A percentile compares a stretch with the other conserved stretches of the same genome.
Conservation (phyloP, 2,797 vertebrate genomes). For the Rhynchonycteris naso region DNA sequence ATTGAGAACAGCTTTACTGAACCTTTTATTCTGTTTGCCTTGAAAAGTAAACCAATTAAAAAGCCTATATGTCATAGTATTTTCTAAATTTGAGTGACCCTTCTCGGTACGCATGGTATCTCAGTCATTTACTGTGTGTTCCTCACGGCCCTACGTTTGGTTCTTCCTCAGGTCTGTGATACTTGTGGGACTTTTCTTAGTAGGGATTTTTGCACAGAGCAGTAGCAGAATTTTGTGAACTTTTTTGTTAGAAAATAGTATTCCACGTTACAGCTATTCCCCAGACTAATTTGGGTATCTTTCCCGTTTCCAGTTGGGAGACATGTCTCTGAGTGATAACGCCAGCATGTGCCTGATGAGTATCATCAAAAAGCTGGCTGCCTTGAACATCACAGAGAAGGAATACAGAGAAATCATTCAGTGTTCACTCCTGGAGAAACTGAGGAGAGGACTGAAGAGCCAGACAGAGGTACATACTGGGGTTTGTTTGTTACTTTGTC, state of each 20-base stretch:
- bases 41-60: background rate
- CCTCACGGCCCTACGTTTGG: background rate
- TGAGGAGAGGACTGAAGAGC: slow-evolving; percentile 93
- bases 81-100: background rate
- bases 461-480: slow-evolving; percentile 93
- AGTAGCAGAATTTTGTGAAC: background rate
- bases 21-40: background rate
- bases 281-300: background rate
- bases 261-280: background rate
- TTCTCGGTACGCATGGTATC: background rate
- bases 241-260: background rate
- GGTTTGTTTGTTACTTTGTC: background rate
- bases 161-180: background rate
- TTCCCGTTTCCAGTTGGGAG: slow-evolving; percentile 89
- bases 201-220: background rate
- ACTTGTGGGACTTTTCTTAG: background rate
- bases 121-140: background rate
- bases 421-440: slow-evolving; percentile 90
- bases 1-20: background rate
- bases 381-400: slow-evolving; percentile 86
- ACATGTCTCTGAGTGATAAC: slow-evolving; percentile 97
- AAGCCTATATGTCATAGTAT: background rate
- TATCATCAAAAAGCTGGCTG: slow-evolving; percentile 89
- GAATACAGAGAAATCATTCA: slow-evolving; percentile 93
- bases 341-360: slow-evolving; percentile 93